Conservation (phyloP, 1,140 invertebrate species). For the Anastrepha ludens region DNA sequence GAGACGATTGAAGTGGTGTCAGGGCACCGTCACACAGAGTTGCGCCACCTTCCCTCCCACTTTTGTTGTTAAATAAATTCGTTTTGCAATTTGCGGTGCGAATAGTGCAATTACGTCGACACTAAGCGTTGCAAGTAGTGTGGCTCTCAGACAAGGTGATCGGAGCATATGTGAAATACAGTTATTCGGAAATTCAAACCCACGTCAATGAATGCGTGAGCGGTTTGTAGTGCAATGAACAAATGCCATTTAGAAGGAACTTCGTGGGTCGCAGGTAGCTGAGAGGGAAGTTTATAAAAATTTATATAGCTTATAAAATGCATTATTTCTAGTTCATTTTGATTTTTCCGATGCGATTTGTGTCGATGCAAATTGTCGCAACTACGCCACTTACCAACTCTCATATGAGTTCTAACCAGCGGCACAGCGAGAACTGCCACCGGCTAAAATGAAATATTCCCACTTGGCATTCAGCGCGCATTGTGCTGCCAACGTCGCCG, state of each 20-base stretch:
- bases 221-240: no score
- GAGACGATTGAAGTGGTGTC: no score
- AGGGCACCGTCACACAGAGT: no score
- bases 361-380: no score
- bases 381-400: no score
- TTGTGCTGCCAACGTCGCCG: background rate
- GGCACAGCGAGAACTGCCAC: background rate
- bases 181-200: background rate
- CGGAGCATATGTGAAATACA: background rate
- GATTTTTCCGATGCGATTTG: no score
- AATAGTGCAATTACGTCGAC: constrained; percentile 55
- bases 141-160: background rate
- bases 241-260: background rate
- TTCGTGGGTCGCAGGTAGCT: background rate
- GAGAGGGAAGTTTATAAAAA: no score
- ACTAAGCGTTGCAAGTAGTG: background rate
- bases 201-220: background rate
- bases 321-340: no score
- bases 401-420: background rate
- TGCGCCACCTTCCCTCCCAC: no score
- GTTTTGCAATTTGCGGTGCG: constrained; percentile 53
- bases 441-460: background rate
- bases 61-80: constrained; percentile 17
- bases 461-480: background rate
- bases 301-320: no score